Percentiles rank a stretch among this genome's conserved stretches.
Evolutionary conservation across 2,888 invertebrate genomes (phyloP).

Genomic region (Himalopsyche anomala): DNA sequence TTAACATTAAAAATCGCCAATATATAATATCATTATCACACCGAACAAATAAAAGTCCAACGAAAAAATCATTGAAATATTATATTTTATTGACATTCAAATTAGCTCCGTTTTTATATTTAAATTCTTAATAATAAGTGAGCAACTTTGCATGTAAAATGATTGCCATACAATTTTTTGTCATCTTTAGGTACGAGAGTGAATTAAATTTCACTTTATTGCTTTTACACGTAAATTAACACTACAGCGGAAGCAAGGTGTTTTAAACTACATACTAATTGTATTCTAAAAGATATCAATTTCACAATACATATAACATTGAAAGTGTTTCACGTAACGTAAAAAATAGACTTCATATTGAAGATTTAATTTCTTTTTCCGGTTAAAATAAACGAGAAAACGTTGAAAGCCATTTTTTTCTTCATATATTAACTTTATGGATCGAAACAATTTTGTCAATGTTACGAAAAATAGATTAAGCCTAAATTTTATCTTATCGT

Average conservation of each 20-base stretch:
- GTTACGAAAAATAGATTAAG: conserved; percentile 54
- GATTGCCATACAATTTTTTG: conserved; percentile 39
- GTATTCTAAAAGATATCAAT: neutral
- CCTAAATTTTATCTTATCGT: conserved; percentile 60
- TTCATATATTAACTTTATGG: conserved; percentile 57
- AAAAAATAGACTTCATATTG: neutral
- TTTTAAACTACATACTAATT: neutral
- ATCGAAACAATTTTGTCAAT: conserved; percentile 56
- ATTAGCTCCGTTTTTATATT: neutral
- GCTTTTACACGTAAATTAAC: conserved; percentile 43
- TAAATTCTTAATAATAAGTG: conserved; percentile 15
- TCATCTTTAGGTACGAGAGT: neutral
- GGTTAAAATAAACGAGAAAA: neutral
- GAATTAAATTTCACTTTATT: conserved; percentile 41
- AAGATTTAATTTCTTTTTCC: neutral
- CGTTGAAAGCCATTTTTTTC: conserved; percentile 38
- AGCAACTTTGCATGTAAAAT: neutral
- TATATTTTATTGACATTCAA: neutral
- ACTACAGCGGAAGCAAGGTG: neutral
- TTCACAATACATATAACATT: neutral
- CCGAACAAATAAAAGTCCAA: neutral
- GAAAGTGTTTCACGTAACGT: neutral
- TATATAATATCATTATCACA: neutral
- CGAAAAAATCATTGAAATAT: neutral
- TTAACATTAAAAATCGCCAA: neutral